Percentiles rank a stretch among this genome's conserved stretches.
These are phyloP conservation scores for Ectropis grisescens DNA, from an alignment of 1,140 invertebrate species.

Conservation along the genomic window DNA sequence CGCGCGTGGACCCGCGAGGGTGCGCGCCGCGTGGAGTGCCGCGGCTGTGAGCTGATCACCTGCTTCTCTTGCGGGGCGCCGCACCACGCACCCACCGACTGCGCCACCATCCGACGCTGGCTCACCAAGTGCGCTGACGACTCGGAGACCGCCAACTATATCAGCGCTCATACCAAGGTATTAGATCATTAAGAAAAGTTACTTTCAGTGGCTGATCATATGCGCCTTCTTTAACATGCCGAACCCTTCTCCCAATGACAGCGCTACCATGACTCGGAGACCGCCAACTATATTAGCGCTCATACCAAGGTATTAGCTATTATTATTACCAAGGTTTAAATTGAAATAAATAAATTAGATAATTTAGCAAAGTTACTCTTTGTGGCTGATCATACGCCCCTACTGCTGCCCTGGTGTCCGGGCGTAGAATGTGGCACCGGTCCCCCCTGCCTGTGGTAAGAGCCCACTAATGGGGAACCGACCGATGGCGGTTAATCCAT, in stretches of 20 bases:
- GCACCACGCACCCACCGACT: constrained; percentile 98
- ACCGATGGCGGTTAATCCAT: no score
- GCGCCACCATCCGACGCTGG: constrained; percentile 96
- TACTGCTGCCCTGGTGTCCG: no score
- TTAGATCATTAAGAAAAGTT: no score
- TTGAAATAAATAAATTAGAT: no score
- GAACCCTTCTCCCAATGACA: constrained; percentile 98
- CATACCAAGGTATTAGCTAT: constrained; percentile 99
- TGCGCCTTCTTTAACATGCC: no score
- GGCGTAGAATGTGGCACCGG: no score
- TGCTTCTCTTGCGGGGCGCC: constrained; percentile 94
- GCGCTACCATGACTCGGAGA: constrained; percentile 97
- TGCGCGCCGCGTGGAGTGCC: constrained; percentile 63
- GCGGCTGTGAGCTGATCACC: constrained; percentile 68
- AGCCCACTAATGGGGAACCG: no score
- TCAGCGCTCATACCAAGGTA: constrained; percentile 96
- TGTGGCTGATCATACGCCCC: no score
- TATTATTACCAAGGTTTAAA: no score
- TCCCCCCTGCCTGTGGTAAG: no score
- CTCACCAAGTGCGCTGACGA: constrained; percentile 99
- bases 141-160: constrained; percentile 99
- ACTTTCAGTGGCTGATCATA: no score
- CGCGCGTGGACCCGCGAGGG: constrained; percentile 49
- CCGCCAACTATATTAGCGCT: constrained; percentile 98
- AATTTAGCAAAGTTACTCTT: no score